phyloP scores from a whole-genome alignment of 2,113 vertebrate species.

The Podarcis muralis region DNA sequence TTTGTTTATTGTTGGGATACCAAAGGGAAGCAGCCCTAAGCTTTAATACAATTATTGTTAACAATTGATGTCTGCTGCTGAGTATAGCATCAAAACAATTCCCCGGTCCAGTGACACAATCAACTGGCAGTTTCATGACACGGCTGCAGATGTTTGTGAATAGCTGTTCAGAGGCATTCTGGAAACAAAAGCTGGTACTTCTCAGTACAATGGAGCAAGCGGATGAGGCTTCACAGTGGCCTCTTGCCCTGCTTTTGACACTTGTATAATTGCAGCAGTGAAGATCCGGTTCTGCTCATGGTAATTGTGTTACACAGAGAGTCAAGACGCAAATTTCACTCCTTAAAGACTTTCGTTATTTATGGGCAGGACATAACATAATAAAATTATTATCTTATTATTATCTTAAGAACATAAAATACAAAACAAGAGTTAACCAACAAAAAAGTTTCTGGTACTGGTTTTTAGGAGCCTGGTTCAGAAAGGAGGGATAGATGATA shows the following conservation, averaged over 20 bases:
- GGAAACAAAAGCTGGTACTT: constrained; percentile 10
- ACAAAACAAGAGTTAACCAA: too few relatives aligned
- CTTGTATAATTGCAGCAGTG: neutral
- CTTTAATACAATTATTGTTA: neutral
- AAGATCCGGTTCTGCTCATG: neutral
- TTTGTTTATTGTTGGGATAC: neutral
- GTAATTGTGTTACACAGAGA: neutral
- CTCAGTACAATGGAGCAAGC: neutral
- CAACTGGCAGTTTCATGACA: constrained; percentile 27
- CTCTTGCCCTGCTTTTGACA: neutral
- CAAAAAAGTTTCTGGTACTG: neutral
- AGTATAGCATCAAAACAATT: constrained; percentile 2
- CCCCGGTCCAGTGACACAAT: neutral
- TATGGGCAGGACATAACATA: too few relatives aligned
- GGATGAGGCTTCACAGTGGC: neutral
- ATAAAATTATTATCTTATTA: too few relatives aligned
- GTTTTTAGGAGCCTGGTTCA: too few relatives aligned
- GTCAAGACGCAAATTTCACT: neutral
- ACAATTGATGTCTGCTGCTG: constrained; percentile 11
- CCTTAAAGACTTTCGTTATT: neutral
- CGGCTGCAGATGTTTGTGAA: constrained; percentile 22
- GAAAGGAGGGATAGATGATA: too few relatives aligned
- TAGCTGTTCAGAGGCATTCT: constrained; percentile 3
- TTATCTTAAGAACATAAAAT: too few relatives aligned
- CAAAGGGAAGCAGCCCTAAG: neutral